Conservation (phyloP, 1,140 invertebrate species). For the Helicoverpa armigera region DNA sequence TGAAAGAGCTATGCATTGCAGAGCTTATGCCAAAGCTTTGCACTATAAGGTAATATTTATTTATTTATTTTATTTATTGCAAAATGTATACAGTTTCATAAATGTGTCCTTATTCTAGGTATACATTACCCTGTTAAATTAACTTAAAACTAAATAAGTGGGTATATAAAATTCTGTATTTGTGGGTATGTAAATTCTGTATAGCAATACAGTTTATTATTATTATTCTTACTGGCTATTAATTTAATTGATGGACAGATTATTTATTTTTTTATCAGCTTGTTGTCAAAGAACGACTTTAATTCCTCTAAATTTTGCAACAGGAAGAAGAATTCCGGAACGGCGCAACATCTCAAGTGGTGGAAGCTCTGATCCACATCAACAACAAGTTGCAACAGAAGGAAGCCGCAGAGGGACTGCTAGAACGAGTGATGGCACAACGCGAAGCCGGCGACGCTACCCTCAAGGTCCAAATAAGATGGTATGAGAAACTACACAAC, state of each 20-base stretch:
- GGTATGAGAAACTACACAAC: slow-evolving; percentile 99
- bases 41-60: slow-evolving; percentile 93
- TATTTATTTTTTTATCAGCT: too few species aligned
- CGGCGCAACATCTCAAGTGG: slow-evolving; percentile 91
- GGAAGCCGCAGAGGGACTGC: slow-evolving; percentile 97
- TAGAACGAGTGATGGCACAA: slow-evolving; percentile 96
- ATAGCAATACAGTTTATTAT: too few species aligned
- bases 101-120: neutral
- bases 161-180: too few species aligned
- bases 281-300: neutral
- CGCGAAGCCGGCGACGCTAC: slow-evolving; percentile 88
- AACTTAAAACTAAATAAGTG: too few species aligned
- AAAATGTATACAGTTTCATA: slow-evolving; percentile 1
- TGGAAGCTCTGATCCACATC: slow-evolving; percentile 98
- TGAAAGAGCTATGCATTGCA: slow-evolving; percentile 93
- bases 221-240: too few species aligned
- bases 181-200: too few species aligned
- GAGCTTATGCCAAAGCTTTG: slow-evolving; percentile 97
- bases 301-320: neutral
- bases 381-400: slow-evolving; percentile 99
- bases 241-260: too few species aligned
- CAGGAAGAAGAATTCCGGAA: slow-evolving; percentile 96
- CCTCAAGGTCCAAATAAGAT: slow-evolving; percentile 96
- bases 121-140: too few species aligned
- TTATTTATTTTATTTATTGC: neutral